These are phyloP conservation scores for Acronicta alni DNA, from an alignment of 2,888 invertebrate species.

Conservation along the genomic window DNA sequence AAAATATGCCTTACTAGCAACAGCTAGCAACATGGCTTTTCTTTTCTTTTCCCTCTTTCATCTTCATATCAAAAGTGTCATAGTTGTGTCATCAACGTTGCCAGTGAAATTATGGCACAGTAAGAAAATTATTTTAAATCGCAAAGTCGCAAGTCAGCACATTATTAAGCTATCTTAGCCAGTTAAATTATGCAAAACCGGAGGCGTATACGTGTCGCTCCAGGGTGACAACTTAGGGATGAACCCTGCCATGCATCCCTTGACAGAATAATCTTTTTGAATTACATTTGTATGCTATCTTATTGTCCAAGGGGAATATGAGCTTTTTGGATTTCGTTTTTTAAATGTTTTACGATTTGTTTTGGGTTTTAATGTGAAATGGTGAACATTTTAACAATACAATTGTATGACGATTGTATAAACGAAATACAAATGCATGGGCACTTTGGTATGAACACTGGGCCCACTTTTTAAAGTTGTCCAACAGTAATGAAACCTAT, in stretches of 20 bases:
- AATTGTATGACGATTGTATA: too few relatives aligned
- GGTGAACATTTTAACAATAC: too few relatives aligned
- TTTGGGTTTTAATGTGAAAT: background rate
- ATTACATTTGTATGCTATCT: slow-evolving; percentile 15
- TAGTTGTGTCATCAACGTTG: background rate
- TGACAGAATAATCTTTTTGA: slow-evolving; percentile 40
- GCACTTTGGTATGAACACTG: too few relatives aligned
- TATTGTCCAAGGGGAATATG: background rate
- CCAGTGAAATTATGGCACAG: background rate
- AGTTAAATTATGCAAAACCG: slow-evolving; percentile 67
- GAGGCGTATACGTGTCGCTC: slow-evolving; percentile 59
- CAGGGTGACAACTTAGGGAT: slow-evolving; percentile 61
- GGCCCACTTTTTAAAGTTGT: too few relatives aligned
- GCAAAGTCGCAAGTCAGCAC: slow-evolving; percentile 42
- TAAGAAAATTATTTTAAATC: background rate
- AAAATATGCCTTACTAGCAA: too few relatives aligned
- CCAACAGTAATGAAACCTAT: too few relatives aligned
- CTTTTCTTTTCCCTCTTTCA: too few relatives aligned
- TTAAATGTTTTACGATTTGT: slow-evolving; percentile 1
- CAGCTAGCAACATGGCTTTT: too few relatives aligned
- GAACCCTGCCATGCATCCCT: slow-evolving; percentile 53
- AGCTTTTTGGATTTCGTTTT: background rate
- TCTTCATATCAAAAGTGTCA: too few relatives aligned
- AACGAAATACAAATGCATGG: too few relatives aligned
- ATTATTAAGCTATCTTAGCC: slow-evolving; percentile 33